These are phyloP conservation scores for Beris morrisii DNA, from an alignment of 2,888 invertebrate species.

Conservation along the genomic window DNA sequence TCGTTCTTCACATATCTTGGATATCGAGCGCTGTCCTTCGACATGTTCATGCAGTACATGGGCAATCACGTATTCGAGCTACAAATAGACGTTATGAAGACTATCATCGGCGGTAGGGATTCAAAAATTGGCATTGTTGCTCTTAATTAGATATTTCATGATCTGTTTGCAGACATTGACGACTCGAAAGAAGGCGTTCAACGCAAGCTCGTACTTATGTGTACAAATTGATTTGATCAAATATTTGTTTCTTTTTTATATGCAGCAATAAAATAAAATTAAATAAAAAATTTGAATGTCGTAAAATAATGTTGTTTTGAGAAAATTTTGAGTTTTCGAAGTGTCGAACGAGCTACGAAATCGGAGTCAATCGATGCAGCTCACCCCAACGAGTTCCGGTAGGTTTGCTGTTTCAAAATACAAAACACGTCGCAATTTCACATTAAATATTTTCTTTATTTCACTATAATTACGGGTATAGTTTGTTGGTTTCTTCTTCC, in stretches of 20 bases:
- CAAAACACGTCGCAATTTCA: background rate
- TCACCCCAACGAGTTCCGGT: no score
- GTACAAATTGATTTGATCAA: background rate
- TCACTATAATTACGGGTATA: background rate
- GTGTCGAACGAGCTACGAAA: no score
- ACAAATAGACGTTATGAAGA: conserved; percentile 85
- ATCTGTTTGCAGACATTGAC: conserved; percentile 55
- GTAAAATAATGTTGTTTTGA: background rate
- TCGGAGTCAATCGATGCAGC: no score
- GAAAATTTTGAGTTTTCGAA: no score
- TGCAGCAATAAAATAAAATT: conserved; percentile 1
- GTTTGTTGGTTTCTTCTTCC: no score
- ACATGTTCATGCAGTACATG: conserved; percentile 81
- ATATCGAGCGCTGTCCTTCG: conserved; percentile 74
- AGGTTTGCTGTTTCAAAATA: background rate
- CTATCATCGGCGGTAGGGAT: conserved; percentile 71
- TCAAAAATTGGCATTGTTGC: no score
- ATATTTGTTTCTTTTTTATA: conserved; percentile 21
- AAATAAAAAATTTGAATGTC: background rate
- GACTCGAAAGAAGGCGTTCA: conserved; percentile 63
- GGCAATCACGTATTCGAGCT: conserved; percentile 81
- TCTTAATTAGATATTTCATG: background rate
- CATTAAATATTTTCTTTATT: background rate
- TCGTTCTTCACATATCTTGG: conserved; percentile 88
- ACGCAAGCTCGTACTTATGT: conserved; percentile 62